Percentiles rank a stretch among this genome's conserved stretches.
These are phyloP conservation scores for Diadumene lineata DNA, from an alignment of 92 coral and sea anemone species.

Conservation along the genomic window DNA sequence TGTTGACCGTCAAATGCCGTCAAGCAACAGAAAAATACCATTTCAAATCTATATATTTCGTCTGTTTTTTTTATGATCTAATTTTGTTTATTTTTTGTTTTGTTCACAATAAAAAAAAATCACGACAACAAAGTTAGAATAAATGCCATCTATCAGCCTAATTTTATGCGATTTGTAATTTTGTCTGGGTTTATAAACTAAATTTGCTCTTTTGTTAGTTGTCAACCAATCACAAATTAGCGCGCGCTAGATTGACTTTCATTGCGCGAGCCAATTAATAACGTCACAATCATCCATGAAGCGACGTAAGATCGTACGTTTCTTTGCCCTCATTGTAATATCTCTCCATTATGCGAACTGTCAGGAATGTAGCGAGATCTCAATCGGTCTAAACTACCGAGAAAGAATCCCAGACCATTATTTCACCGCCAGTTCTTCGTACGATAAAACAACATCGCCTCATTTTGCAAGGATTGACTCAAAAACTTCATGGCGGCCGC, in stretches of 20 bases:
- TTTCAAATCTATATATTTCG: too few relatives aligned
- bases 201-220: too few relatives aligned
- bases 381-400: conserved; percentile 19
- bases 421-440: conserved; percentile 24
- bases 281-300: neutral
- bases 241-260: neutral
- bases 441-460: neutral
- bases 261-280: neutral
- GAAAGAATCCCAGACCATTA: conserved; percentile 34
- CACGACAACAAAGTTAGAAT: too few relatives aligned
- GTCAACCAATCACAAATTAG: too few relatives aligned
- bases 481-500: conserved; percentile 26
- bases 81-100: too few relatives aligned
- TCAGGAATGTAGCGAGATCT: conserved; percentile 1
- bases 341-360: neutral
- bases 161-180: too few relatives aligned
- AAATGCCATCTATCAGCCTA: too few relatives aligned
- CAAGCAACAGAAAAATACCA: too few relatives aligned
- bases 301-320: neutral
- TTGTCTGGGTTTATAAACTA: too few relatives aligned
- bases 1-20: too few relatives aligned
- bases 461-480: conserved; percentile 13
- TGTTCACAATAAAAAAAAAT: too few relatives aligned
- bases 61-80: too few relatives aligned
- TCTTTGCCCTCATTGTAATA: neutral